Base-by-base conservation (phyloP, 2,888 invertebrate genomes). In the Cheilosia impressa region DNA sequence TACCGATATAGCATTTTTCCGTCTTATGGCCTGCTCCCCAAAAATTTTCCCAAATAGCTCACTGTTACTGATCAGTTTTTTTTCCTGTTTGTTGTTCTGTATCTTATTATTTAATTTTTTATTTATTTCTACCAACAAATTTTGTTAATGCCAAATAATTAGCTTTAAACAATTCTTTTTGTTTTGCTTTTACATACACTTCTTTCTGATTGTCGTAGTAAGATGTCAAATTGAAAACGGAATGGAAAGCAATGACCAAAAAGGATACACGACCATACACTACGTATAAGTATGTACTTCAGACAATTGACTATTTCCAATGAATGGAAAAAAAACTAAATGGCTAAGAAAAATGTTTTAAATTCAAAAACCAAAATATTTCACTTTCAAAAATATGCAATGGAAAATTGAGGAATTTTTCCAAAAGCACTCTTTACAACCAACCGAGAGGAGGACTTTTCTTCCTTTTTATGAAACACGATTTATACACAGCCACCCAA, bases 1-100 rank as follows among this genome's bases (percentile, higher is more conserved):
- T 85, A 85, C 85, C 85, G 85, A 85, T 63, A 81, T 77, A 81
- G 22, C 85, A 85, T 85, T 77, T 85, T 85, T 66, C 78, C 66
- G 41, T 76, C 68, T 57, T 71, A 43, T 72, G 7, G 63, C 55
- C 76, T 81, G 57, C 53, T 68, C 57, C 60, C 41, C 62, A 19
- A 75, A 62, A 76, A 50, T 13, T n/a, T 45, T 9, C 9, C 57
- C 17, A n/a, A 53, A 62, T 53, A 62, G 63, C 73, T 55, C 24
- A 63, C 31, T 58, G 19, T 27, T 27, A 31, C 22, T 71, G 41
- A 22, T 76, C 43, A 45, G 52, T 55, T 60, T 53, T 63, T 58
- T 45, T 2, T 15, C 2, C 13, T 17, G 45, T 31, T 4, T 34
- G 13, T 38, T 50, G 17, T 15, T 43, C 22, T 63, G 4, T 24